Conservation (phyloP, 2,888 invertebrate species). For the Oscheius sp. region DNA sequence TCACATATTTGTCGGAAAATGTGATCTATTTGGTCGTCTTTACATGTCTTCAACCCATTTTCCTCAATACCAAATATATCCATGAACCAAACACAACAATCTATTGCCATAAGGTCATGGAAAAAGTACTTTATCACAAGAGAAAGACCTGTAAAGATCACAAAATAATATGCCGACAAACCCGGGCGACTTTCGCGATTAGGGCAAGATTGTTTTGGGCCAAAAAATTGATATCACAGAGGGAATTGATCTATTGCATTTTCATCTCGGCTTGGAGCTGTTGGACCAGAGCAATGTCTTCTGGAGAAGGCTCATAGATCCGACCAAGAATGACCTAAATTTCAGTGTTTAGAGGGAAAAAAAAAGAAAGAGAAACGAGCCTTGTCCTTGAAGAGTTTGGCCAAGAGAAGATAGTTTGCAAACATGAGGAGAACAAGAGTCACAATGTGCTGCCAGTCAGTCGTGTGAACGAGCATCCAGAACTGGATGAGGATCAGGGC, state of each 20-base stretch:
- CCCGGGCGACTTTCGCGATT: not conserved
- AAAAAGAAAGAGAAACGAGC: not conserved
- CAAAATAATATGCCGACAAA: not conserved
- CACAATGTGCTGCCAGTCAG: slow-evolving; percentile 91
- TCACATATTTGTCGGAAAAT: no score
- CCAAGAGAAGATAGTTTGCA: slow-evolving; percentile 90
- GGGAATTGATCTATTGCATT: not conserved
- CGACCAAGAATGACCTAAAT: slow-evolving; percentile 64
- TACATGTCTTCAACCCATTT: no score
- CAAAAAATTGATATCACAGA: not conserved
- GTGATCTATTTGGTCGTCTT: no score
- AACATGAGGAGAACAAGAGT: slow-evolving; percentile 87
- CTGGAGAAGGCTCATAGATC: slow-evolving; percentile 67
- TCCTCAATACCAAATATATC: no score
- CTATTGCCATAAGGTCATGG: not conserved
- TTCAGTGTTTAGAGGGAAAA: not conserved
- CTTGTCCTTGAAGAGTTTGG: slow-evolving; percentile 83
- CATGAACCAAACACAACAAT: no score
- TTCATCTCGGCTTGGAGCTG: slow-evolving; percentile 33
- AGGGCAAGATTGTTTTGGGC: slow-evolving; percentile 13
- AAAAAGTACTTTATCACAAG: not conserved
- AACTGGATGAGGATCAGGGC: slow-evolving; percentile 78
- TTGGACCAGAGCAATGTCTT: slow-evolving; percentile 60
- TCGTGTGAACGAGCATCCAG: slow-evolving; percentile 83
- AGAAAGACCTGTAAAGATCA: slow-evolving; percentile 1